Percentiles rank a stretch among this genome's conserved stretches.
These are phyloP conservation scores for Alethe diademata DNA, from an alignment of 2,113 vertebrate genomes.

Conservation along the genomic window DNA sequence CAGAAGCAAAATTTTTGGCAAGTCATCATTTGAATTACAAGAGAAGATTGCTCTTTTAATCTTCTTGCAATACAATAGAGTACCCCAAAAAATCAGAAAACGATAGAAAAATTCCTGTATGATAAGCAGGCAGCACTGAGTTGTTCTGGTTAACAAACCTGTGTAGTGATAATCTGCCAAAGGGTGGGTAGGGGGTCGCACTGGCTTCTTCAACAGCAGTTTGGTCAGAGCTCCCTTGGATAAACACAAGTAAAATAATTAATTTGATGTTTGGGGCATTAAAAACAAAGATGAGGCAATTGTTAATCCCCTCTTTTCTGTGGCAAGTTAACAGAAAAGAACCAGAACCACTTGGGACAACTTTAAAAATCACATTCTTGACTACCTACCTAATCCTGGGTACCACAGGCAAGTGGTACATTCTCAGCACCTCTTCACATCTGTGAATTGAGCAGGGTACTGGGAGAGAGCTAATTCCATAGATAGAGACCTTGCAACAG, in stretches of 20 bases:
- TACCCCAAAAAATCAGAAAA: not conserved
- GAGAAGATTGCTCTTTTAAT: not conserved
- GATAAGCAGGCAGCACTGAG: not conserved
- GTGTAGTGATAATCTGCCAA: slow-evolving; percentile 94
- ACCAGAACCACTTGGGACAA: not conserved
- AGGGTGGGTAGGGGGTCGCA: slow-evolving; percentile 78
- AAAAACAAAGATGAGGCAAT: not conserved
- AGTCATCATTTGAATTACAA: not conserved
- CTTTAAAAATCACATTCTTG: not conserved
- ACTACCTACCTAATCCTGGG: not conserved
- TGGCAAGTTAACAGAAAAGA: not conserved
- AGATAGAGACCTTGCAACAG: not conserved
- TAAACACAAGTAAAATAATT: not conserved
- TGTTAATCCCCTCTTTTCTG: not conserved
- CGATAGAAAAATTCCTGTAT: not conserved
- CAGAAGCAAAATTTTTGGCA: not conserved
- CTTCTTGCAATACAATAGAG: not conserved
- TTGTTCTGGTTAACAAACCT: slow-evolving; percentile 71
- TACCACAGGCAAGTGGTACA: not conserved
- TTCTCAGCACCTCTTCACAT: not conserved
- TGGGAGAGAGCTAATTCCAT: not conserved
- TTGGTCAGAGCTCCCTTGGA: slow-evolving; percentile 85
- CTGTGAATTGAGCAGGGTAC: not conserved
- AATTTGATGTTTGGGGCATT: not conserved
- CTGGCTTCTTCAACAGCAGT: slow-evolving; percentile 84